A percentile compares a stretch with the other conserved stretches of the same genome.
Conservation (phyloP, 1,140 invertebrate genomes). For the Dreissena rostriformis region DNA sequence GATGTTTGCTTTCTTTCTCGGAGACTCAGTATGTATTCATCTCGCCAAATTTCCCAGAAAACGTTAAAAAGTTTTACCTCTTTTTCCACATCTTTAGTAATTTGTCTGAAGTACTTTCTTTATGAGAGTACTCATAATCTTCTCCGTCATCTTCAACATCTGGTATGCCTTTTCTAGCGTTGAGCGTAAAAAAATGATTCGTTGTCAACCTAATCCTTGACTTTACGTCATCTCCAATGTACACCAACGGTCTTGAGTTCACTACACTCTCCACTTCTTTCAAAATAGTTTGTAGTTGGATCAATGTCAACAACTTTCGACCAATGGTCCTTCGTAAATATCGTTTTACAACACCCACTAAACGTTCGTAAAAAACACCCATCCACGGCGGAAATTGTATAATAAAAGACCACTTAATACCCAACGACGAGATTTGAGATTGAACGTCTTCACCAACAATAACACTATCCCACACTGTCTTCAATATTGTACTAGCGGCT, state of each 20-base stretch:
- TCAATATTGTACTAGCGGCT: too few relatives aligned
- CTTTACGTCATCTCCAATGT: constrained; percentile 15
- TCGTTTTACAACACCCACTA: constrained; percentile 17
- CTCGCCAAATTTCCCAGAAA: constrained; percentile 14
- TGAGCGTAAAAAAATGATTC: constrained; percentile 3
- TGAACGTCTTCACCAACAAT: too few relatives aligned
- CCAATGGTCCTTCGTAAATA: constrained; percentile 10
- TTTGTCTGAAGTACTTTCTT: constrained; percentile 8
- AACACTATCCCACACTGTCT: too few relatives aligned
- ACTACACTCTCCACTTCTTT: constrained; percentile 15
- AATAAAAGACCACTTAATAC: too few relatives aligned
- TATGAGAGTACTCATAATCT: neutral
- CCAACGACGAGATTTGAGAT: too few relatives aligned
- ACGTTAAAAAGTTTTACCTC: constrained; percentile 5
- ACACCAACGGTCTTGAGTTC: constrained; percentile 30
- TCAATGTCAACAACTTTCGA: constrained; percentile 8
- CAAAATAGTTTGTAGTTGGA: constrained; percentile 3
- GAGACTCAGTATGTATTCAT: constrained; percentile 29
- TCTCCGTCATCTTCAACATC: neutral
- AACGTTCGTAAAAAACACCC: constrained; percentile 8
- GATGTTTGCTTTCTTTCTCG: neutral
- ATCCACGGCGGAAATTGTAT: too few relatives aligned
- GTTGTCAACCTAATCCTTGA: constrained; percentile 10
- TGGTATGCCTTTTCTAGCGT: constrained; percentile 1
- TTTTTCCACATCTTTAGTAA: constrained; percentile 15